Conservation (phyloP, 2,888 invertebrate genomes). For the Hypercompe scribonia region DNA sequence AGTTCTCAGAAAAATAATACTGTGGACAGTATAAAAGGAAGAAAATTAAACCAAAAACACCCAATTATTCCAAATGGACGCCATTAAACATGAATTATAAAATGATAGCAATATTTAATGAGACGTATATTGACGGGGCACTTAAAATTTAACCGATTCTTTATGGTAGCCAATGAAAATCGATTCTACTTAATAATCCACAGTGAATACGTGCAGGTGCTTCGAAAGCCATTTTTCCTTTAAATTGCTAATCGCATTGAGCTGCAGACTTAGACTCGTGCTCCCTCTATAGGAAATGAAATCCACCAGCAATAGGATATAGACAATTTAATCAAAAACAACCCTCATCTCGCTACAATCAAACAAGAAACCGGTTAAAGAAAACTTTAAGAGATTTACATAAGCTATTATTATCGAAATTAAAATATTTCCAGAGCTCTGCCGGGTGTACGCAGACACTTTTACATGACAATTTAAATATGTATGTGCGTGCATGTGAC, state of each 20-base stretch:
- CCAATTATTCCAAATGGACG: conserved; percentile 11
- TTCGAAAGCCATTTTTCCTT: conserved; percentile 40
- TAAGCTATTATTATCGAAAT: conserved; percentile 77
- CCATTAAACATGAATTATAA: conserved; percentile 38
- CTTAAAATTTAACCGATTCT: conserved; percentile 61
- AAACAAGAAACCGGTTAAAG: conserved; percentile 64
- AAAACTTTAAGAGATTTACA: conserved; percentile 43
- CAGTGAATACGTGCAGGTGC: conserved; percentile 45
- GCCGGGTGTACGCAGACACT: conserved; percentile 72
- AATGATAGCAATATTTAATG: conserved; percentile 55
- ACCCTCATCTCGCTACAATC: conserved; percentile 56
- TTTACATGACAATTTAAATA: conserved; percentile 80
- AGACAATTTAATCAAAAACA: conserved; percentile 67
- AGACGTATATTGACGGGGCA: conserved; percentile 49
- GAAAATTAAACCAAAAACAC: conserved; percentile 11
- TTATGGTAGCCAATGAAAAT: conserved; percentile 58
- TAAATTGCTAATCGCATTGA: conserved; percentile 42
- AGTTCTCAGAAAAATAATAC: neutral
- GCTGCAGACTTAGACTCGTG: conserved; percentile 38
- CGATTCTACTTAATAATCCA: conserved; percentile 66
- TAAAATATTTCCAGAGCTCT: conserved; percentile 75
- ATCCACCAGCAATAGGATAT: conserved; percentile 61
- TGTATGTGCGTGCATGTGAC: conserved; percentile 62
- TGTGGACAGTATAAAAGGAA: conserved; percentile 4
- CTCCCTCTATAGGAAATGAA: conserved; percentile 59